A percentile compares a stretch with the other conserved stretches of the same genome.
Evolutionary conservation across 2,888 invertebrate species (phyloP).

Genomic region (Oeneis ivallda): DNA sequence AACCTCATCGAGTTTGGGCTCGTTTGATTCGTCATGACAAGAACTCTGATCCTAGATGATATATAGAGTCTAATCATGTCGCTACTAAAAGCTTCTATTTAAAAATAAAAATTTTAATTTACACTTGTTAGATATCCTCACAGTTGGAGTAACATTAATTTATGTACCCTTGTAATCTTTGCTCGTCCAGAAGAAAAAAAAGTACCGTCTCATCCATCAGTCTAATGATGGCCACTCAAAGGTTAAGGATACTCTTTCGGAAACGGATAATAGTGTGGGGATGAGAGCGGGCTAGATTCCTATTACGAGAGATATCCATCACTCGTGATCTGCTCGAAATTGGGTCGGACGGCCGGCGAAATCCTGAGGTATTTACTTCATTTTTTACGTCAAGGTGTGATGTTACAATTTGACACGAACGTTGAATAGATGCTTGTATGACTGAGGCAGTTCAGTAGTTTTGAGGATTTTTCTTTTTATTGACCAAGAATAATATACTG

Average conservation of each 20-base stretch:
- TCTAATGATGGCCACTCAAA: conserved; percentile 56
- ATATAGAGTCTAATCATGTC: too few relatives aligned
- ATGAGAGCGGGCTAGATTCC: conserved; percentile 43
- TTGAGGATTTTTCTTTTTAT: too few relatives aligned
- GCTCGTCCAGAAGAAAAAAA: conserved; percentile 46
- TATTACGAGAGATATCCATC: conserved; percentile 50
- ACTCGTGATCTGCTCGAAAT: conserved; percentile 40
- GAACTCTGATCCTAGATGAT: too few relatives aligned
- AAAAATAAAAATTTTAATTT: too few relatives aligned
- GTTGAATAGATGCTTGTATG: too few relatives aligned
- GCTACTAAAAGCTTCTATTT: too few relatives aligned
- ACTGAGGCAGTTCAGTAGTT: too few relatives aligned
- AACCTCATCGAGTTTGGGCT: too few relatives aligned
- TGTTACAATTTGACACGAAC: neutral
- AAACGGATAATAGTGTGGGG: conserved; percentile 45
- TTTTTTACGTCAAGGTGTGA: neutral
- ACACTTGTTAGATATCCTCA: neutral
- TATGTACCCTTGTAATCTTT: neutral
- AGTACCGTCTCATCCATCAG: conserved; percentile 58
- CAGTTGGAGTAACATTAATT: neutral
- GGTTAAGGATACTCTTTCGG: conserved; percentile 54
- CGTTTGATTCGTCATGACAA: too few relatives aligned
- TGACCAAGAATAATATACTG: too few relatives aligned
- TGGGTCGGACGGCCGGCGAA: conserved; percentile 44
- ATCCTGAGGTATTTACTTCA: conserved; percentile 6